phyloP scores from a whole-genome alignment of 2,888 invertebrate species.

The Sinotaia quadrata region DNA sequence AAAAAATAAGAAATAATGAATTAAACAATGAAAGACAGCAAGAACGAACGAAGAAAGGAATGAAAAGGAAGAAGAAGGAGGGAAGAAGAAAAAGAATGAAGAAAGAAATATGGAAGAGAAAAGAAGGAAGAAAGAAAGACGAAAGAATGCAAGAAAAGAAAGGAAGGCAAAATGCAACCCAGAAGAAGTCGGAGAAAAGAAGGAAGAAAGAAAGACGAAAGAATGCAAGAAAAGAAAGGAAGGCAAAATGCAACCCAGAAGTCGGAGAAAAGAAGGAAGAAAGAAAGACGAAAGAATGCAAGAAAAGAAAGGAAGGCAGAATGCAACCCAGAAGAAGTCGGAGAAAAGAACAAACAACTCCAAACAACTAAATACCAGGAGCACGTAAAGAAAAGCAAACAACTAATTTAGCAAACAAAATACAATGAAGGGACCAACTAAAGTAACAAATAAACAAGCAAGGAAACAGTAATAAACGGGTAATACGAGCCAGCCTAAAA shows the following conservation, averaged over 20 bases:
- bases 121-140: neutral
- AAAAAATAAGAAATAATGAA: neutral
- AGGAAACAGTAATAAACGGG: too few species aligned
- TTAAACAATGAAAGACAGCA: neutral
- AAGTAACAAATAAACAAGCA: too few species aligned
- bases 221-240: neutral
- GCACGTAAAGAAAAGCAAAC: neutral
- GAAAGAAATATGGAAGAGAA: neutral
- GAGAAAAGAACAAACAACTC: neutral
- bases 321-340: neutral
- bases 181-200: neutral
- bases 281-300: neutral
- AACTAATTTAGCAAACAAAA: too few species aligned
- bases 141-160: neutral
- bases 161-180: neutral
- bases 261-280: neutral
- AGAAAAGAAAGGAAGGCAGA: neutral
- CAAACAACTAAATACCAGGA: neutral
- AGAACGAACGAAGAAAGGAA: neutral
- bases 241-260: neutral
- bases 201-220: conserved; percentile 1
- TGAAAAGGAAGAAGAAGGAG: neutral
- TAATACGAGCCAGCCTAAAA: too few species aligned
- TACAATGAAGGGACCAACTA: too few species aligned
- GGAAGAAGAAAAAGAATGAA: neutral